phyloP scores from a whole-genome alignment of 1,140 invertebrate species.

The Cotesia typhae region DNA sequence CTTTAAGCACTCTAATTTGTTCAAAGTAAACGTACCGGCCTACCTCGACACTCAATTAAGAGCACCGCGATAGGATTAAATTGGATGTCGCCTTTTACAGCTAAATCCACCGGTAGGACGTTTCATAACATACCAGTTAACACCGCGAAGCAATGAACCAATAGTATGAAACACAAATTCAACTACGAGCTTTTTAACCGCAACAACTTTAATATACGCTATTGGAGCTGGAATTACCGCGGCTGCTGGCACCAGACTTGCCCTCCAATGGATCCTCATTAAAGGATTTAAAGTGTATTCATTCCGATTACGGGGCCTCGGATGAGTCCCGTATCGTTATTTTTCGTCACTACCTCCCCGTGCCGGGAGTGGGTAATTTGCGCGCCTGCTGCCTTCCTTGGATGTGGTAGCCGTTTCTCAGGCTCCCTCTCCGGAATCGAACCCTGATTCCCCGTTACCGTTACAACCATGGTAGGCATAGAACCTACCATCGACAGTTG shows the following conservation, averaged over 20 bases:
- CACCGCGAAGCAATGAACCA: slow-evolving; percentile 70
- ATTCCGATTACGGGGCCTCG: slow-evolving; percentile 86
- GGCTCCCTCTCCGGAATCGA: too few species aligned
- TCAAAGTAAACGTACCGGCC: too few species aligned
- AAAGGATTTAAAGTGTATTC: slow-evolving; percentile 54
- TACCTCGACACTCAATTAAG: too few species aligned
- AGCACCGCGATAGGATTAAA: too few species aligned
- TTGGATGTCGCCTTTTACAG: too few species aligned
- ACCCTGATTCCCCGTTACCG: too few species aligned
- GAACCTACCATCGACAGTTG: slow-evolving; percentile 84
- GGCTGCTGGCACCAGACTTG: slow-evolving; percentile 84
- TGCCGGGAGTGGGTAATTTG: slow-evolving; percentile 80
- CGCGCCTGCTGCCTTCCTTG: slow-evolving; percentile 88
- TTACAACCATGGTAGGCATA: slow-evolving; percentile 78
- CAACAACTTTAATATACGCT: slow-evolving; percentile 90
- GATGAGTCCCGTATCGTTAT: slow-evolving; percentile 83
- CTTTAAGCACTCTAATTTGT: too few species aligned
- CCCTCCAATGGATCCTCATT: too few species aligned
- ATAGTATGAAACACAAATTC: slow-evolving; percentile 71
- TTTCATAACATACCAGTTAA: too few species aligned
- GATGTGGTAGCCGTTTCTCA: too few species aligned
- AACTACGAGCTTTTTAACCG: slow-evolving; percentile 81
- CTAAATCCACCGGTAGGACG: too few species aligned
- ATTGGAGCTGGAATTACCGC: slow-evolving; percentile 89
- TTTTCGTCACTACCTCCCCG: slow-evolving; percentile 37